phyloP scores from a whole-genome alignment of 2,888 invertebrate genomes.

The Pollenia amentaria region DNA sequence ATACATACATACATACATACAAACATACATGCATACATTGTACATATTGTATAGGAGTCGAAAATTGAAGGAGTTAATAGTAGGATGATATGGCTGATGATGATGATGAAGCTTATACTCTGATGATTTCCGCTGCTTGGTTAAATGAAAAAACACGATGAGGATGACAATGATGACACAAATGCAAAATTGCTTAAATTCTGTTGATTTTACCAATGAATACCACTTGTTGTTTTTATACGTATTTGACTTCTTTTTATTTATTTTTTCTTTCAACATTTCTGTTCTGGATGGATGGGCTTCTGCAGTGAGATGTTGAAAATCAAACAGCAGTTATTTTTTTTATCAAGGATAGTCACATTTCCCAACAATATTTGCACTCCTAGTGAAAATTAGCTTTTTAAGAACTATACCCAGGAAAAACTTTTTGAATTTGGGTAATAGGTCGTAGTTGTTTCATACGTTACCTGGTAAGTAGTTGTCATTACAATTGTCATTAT shows the following conservation, averaged over 20 bases:
- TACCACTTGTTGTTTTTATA: conserved; percentile 63
- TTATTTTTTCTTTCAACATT: not conserved
- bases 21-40: no score
- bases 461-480: no score
- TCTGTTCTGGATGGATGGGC: not conserved
- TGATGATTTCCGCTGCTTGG: conserved; percentile 48
- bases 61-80: conserved; percentile 61
- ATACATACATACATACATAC: no score
- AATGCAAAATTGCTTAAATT: conserved; percentile 58
- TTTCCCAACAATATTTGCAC: not conserved
- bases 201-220: conserved; percentile 59
- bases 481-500: no score
- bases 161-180: conserved; percentile 39
- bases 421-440: no score
- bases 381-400: no score
- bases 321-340: not conserved
- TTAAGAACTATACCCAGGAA: no score
- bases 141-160: conserved; percentile 34
- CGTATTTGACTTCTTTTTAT: conserved; percentile 42
- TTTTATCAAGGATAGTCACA: not conserved
- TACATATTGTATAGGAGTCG: no score
- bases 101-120: conserved; percentile 36
- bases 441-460: no score
- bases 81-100: conserved; percentile 46
- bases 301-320: not conserved